Evolutionary conservation across 2,113 vertebrate genomes (phyloP), one percentile per base, ranked within the genome.

Genomic region (Hemiprocne comata): DNA sequence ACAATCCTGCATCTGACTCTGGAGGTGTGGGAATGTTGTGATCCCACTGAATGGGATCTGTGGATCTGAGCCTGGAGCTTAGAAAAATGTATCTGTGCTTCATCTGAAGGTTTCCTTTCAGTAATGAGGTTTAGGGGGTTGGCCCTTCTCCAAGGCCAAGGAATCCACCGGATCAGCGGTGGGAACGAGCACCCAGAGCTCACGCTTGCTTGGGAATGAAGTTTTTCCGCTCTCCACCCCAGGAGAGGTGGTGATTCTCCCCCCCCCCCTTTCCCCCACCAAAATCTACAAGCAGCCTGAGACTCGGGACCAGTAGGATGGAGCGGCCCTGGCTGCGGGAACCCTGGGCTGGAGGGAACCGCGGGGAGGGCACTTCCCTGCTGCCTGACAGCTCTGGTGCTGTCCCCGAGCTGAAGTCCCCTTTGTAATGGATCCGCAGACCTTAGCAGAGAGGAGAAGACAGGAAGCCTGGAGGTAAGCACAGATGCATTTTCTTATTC

Each of bases 391-490:
- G 91, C 93, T 51, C 94, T 87, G 96, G 10, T 75, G 93, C 95
- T 91, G 93, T 58, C 87, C 92, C 95, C 51, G 78, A 92, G 95
- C 95, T 96, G 95, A 74, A 93, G 96, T 33, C 62, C 94, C 89
- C 91, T 50, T 89, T 85, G 96, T 75, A 94, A 87, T 95, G 95
- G 94, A 96, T 94, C 95, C 78, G 78, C 87, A 58, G 90, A 95
- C 90, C 95, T 96, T 97, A 93, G 95, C 87, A 46, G 38, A 91
- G 82, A 96, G 95, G 81, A 95, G 87, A 73, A 94, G 95, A 50
- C 75, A 96, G 94, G 95, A 95, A 94, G 91, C 62, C 91, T 13
- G 87, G 82, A 95, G 96, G 87, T 96, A 95, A 97, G 95, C 92
- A 86, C 73, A 61, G 94, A 10, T 61, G 92, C 92, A 84, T 86